A percentile compares a stretch with the other conserved stretches of the same genome.
Conservation (phyloP, 2,113 vertebrate genomes). For the Carettochelys insculpta region DNA sequence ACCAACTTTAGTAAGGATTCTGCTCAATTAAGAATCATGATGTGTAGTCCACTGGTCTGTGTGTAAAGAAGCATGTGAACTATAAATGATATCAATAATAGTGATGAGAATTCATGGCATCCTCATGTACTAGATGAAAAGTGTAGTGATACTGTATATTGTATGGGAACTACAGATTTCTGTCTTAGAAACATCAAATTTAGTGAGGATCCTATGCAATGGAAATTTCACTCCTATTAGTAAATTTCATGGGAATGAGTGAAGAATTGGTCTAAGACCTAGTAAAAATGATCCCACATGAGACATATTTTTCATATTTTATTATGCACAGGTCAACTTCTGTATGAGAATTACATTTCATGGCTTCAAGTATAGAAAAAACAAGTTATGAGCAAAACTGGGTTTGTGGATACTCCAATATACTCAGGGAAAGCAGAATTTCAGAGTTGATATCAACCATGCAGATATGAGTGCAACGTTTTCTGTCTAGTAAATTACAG, state of each 20-base stretch:
- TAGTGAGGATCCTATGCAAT: background rate
- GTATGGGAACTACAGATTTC: background rate
- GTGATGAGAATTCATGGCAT: background rate
- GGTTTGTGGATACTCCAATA: background rate
- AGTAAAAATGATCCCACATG: background rate
- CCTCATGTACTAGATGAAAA: background rate
- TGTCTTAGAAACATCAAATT: background rate
- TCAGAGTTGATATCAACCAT: background rate
- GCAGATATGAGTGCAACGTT: background rate
- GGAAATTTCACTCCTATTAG: background rate
- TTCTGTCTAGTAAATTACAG: background rate
- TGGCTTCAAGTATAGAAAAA: background rate
- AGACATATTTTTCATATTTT: background rate
- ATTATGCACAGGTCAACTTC: background rate
- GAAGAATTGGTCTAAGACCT: background rate
- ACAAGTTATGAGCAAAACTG: background rate
- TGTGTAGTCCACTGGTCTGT: background rate
- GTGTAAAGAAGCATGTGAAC: background rate
- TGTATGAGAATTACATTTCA: background rate
- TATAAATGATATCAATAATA: background rate
- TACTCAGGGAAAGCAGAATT: background rate
- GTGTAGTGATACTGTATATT: background rate
- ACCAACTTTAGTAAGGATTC: background rate
- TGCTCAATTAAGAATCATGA: background rate
- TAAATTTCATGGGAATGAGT: background rate